Evolutionary conservation across 1,140 invertebrate genomes (phyloP).

Genomic region (Bombyx mandarina): DNA sequence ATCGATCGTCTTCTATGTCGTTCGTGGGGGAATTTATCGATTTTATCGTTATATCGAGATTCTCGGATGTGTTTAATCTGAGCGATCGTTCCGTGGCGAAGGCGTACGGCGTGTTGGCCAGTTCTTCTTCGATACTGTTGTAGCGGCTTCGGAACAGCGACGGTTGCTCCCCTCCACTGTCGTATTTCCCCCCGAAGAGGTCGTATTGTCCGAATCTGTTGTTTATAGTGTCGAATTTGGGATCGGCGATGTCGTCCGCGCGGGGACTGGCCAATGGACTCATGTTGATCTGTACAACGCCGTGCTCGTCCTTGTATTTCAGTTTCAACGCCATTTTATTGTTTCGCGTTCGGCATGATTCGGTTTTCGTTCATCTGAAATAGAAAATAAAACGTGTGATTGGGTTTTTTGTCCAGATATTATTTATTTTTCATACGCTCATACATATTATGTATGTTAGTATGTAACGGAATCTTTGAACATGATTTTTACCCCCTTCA

Average conservation of each 20-base stretch:
- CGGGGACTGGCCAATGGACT: conserved; percentile 30
- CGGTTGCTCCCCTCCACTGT: conserved; percentile 30
- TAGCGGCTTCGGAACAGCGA: conserved; percentile 64
- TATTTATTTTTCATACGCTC: too few species aligned
- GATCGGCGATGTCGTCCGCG: conserved; percentile 32
- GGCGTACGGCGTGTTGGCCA: conserved; percentile 68
- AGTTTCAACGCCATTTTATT: conserved; percentile 50
- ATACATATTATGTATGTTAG: too few species aligned
- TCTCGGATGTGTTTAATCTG: conserved; percentile 23
- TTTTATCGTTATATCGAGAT: conserved; percentile 53
- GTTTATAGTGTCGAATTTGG: conserved; percentile 61
- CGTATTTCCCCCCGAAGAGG: conserved; percentile 53
- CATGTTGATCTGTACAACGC: conserved; percentile 60
- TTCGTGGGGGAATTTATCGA: conserved; percentile 28
- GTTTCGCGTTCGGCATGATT: neutral
- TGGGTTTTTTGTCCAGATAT: too few species aligned
- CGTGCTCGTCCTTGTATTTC: conserved; percentile 61
- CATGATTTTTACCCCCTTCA: too few species aligned
- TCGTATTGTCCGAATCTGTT: conserved; percentile 53
- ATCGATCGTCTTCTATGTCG: conserved; percentile 48
- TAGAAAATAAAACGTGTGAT: neutral
- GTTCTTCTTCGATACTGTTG: conserved; percentile 66
- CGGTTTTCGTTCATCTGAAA: neutral
- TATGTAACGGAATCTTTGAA: too few species aligned
- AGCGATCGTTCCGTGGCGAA: conserved; percentile 49